These are phyloP conservation scores for Dendronephthya gigantea DNA, from an alignment of 64 coral and sea anemone species.

Conservation along the genomic window DNA sequence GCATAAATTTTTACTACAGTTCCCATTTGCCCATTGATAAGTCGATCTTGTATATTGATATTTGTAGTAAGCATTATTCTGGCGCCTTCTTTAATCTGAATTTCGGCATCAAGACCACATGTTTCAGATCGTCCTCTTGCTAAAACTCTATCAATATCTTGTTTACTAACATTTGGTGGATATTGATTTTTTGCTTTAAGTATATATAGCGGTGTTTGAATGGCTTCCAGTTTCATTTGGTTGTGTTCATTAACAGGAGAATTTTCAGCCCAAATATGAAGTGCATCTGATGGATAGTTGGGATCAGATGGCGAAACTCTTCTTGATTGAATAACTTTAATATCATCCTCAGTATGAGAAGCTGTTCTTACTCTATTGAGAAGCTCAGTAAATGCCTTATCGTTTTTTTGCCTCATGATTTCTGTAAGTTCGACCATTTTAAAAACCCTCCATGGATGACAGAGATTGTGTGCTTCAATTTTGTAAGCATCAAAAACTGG, in stretches of 20 bases:
- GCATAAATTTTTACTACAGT: conserved; percentile 20
- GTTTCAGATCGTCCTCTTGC: conserved; percentile 41
- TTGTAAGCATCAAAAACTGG: conserved; percentile 25
- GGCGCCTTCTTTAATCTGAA: conserved; percentile 32
- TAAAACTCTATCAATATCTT: conserved; percentile 44
- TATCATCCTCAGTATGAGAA: too few relatives aligned
- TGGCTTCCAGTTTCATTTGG: conserved; percentile 3
- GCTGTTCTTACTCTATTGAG: conserved; percentile 30
- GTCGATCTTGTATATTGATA: conserved; percentile 37
- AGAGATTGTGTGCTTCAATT: conserved; percentile 31
- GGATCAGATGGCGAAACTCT: not conserved
- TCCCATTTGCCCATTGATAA: conserved; percentile 44
- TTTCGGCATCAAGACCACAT: conserved; percentile 38
- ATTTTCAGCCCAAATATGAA: conserved; percentile 53
- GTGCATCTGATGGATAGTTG: conserved; percentile 25
- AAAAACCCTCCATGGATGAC: conserved; percentile 32
- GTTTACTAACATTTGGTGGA: conserved; percentile 31
- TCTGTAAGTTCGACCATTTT: conserved; percentile 38
- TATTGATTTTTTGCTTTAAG: conserved; percentile 31
- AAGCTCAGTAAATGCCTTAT: conserved; percentile 22
- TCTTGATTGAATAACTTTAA: conserved; percentile 22
- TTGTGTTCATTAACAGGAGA: conserved; percentile 25
- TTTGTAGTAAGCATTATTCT: conserved; percentile 37
- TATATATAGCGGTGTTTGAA: conserved; percentile 5
- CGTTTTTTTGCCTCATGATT: conserved; percentile 45